A percentile compares a stretch with the other conserved stretches of the same genome.
Evolutionary conservation across 1,140 invertebrate genomes (phyloP).

Genomic region (Aphis gossypii): DNA sequence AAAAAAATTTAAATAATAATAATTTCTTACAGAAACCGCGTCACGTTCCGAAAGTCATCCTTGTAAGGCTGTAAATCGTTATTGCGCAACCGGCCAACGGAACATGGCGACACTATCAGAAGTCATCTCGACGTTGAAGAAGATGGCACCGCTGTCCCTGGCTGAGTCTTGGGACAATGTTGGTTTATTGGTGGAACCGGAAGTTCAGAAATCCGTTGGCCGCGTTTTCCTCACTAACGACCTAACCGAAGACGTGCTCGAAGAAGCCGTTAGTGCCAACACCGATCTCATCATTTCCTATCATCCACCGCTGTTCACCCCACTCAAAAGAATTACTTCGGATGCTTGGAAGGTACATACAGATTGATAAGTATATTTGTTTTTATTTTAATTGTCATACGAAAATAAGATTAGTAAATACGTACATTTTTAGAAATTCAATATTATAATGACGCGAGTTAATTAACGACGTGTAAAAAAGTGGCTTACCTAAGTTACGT

Average conservation of each 20-base stretch:
- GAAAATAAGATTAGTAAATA: neutral
- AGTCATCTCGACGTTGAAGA: conserved; percentile 72
- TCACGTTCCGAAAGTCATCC: neutral
- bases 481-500: neutral
- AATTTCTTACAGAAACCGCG: neutral
- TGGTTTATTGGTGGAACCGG: conserved; percentile 76
- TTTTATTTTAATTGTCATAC: neutral
- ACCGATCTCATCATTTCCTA: conserved; percentile 89
- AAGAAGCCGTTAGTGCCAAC: conserved; percentile 78
- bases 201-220: conserved; percentile 66
- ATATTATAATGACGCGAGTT: neutral
- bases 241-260: conserved; percentile 85
- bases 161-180: conserved; percentile 96
- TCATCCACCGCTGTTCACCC: conserved; percentile 92
- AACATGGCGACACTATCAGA: conserved; percentile 59
- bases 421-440: neutral
- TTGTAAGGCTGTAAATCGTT: neutral
- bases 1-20: neutral
- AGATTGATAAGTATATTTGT: neutral
- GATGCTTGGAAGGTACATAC: conserved; percentile 76
- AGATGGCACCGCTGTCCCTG: conserved; percentile 74
- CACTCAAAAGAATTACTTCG: conserved; percentile 79
- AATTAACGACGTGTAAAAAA: neutral
- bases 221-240: conserved; percentile 93
- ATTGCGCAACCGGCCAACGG: neutral